Conservation (phyloP, 2,888 invertebrate genomes). For the Diaperis boleti region DNA sequence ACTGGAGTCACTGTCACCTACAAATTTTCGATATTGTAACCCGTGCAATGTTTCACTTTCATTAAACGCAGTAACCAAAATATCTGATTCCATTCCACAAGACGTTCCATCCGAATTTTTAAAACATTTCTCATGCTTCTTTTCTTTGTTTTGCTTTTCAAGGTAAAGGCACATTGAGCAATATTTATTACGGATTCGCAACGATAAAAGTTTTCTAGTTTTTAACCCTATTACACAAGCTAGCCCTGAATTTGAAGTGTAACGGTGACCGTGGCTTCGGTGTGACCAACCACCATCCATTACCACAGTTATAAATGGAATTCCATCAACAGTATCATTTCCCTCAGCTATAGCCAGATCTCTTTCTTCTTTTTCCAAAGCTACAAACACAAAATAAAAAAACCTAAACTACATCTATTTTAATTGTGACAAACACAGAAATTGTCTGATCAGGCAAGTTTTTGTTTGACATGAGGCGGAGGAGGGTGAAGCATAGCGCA, state of each 20-base stretch:
- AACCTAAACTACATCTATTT: too few relatives aligned
- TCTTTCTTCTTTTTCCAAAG: neutral
- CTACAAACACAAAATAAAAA: too few relatives aligned
- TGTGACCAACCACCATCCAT: constrained; percentile 12
- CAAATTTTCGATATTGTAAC: constrained; percentile 36
- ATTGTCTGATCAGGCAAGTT: too few relatives aligned
- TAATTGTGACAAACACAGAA: too few relatives aligned
- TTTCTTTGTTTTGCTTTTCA: neutral
- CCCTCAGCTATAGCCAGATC: neutral
- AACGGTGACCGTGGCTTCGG: constrained; percentile 2
- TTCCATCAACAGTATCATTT: constrained; percentile 6
- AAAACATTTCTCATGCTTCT: constrained; percentile 39
- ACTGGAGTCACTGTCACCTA: constrained; percentile 48
- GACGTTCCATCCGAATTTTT: constrained; percentile 46
- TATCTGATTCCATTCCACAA: constrained; percentile 46
- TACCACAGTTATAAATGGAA: constrained; percentile 12
- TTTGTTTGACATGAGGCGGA: too few relatives aligned
- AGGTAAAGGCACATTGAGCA: constrained; percentile 41
- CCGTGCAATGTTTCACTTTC: constrained; percentile 42
- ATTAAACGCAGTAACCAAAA: constrained; percentile 45
- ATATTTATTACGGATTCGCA: constrained; percentile 47
- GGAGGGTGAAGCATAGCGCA: too few relatives aligned
- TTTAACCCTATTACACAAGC: constrained; percentile 13
- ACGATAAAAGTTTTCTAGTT: constrained; percentile 42
- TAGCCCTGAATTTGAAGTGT: constrained; percentile 8